Evolutionary conservation across 2,113 vertebrate genomes (phyloP).

Genomic region (Penelope pileata): DNA sequence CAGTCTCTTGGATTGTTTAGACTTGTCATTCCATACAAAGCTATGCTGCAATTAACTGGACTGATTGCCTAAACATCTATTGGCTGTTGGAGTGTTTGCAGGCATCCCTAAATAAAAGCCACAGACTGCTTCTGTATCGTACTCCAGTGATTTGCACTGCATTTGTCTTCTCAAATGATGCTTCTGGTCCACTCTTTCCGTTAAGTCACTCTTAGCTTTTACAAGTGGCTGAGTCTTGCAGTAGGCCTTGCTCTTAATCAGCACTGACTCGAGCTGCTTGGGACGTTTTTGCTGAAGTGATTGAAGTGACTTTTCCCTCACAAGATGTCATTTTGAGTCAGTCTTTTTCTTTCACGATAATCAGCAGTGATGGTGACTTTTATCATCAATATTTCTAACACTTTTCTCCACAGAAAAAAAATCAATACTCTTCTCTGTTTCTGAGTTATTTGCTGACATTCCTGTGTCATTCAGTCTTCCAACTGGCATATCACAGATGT

Average conservation of each 20-base stretch:
- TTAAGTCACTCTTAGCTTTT: neutral
- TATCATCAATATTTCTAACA: neutral
- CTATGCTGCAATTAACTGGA: neutral
- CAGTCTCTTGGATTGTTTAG: neutral
- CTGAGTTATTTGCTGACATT: neutral
- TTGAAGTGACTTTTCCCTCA: neutral
- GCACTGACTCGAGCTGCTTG: neutral
- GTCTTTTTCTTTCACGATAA: neutral
- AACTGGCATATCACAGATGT: neutral
- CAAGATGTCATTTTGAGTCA: neutral
- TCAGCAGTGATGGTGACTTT: neutral
- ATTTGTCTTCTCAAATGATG: neutral
- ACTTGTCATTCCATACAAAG: neutral
- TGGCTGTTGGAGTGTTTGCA: neutral
- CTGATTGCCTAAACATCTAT: neutral
- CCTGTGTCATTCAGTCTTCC: neutral
- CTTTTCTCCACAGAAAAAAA: neutral
- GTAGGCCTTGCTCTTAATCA: neutral
- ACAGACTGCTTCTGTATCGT: neutral
- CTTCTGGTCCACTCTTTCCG: neutral
- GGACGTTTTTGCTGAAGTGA: neutral
- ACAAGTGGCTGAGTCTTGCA: neutral
- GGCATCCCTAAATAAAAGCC: neutral
- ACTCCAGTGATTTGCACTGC: neutral
- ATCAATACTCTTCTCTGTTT: neutral